A percentile compares a stretch with the other conserved stretches of the same genome.
Conservation (phyloP, 1,140 invertebrate species). For the Mercenaria mercenaria region DNA sequence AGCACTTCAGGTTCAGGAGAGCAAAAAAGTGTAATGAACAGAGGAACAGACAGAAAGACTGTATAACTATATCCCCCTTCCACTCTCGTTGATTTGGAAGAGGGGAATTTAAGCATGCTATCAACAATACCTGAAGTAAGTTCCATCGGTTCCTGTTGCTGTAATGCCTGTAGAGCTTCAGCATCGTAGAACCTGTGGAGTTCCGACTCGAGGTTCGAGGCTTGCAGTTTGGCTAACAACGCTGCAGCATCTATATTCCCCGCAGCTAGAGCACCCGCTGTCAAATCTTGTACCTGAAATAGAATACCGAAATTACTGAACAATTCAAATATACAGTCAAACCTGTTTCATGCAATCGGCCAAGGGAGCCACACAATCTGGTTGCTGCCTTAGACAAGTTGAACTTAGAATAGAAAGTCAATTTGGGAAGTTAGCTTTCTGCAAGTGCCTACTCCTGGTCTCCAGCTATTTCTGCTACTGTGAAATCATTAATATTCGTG, state of each 20-base stretch:
- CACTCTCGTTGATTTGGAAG: no score
- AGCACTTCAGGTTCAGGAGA: no score
- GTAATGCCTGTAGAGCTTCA: constrained; percentile 37
- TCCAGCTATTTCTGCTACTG: no score
- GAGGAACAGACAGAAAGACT: no score
- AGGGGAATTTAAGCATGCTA: no score
- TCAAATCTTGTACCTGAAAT: constrained; percentile 58
- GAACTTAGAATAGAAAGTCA: background rate
- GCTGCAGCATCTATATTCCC: constrained; percentile 51
- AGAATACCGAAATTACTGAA: background rate
- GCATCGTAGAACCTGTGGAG: constrained; percentile 51
- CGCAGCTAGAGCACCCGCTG: constrained; percentile 50
- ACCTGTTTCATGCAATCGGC: background rate
- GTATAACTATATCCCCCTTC: no score
- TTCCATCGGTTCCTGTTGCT: constrained; percentile 61
- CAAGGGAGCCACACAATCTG: no score
- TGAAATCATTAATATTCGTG: no score
- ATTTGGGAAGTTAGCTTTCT: background rate
- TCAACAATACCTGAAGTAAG: constrained; percentile 44
- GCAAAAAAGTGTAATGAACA: no score
- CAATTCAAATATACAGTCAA: background rate
- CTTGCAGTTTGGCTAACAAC: constrained; percentile 52
- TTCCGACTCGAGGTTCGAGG: constrained; percentile 51
- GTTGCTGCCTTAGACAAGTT: background rate
- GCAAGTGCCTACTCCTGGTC: no score